A percentile compares a stretch with the other conserved stretches of the same genome.
Conservation (phyloP, 2,797 vertebrate species). For the Phrynocephalus forsythii region DNA sequence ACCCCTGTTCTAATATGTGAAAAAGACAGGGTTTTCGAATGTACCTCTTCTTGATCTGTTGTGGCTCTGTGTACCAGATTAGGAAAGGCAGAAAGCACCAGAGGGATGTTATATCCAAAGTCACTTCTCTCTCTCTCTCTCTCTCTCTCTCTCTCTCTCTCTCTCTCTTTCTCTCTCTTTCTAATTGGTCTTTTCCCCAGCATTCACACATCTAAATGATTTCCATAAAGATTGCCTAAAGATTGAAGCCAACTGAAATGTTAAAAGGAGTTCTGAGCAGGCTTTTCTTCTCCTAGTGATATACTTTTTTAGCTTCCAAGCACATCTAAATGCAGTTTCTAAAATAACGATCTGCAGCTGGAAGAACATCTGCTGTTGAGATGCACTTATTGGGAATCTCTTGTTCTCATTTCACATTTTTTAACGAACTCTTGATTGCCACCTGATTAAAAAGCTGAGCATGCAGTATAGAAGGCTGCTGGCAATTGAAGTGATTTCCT, state of each 20-base stretch:
- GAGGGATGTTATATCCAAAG: neutral
- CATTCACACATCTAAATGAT: slow-evolving; percentile 27
- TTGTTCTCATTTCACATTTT: slow-evolving; percentile 41
- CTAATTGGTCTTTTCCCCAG: neutral
- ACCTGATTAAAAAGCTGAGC: slow-evolving; percentile 9
- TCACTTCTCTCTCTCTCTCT: neutral
- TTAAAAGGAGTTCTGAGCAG: slow-evolving; percentile 21
- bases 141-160: too few relatives aligned
- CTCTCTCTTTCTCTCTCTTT: neutral
- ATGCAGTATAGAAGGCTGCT: slow-evolving; percentile 27
- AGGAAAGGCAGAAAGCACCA: neutral
- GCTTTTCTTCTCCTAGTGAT: slow-evolving; percentile 36
- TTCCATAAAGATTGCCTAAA: neutral
- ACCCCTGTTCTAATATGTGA: neutral
- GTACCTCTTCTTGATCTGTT: neutral
- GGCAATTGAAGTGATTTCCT: neutral
- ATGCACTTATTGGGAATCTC: slow-evolving; percentile 10
- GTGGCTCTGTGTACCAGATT: neutral
- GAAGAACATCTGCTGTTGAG: slow-evolving; percentile 59
- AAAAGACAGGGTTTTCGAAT: too few relatives aligned
- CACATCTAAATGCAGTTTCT: slow-evolving; percentile 54
- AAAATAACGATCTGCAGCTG: slow-evolving; percentile 63
- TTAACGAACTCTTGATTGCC: slow-evolving; percentile 47
- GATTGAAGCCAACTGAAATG: slow-evolving; percentile 7
- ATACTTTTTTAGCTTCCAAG: slow-evolving; percentile 58